Evolutionary conservation across 2,888 invertebrate genomes (phyloP), one percentile per base, ranked within the genome.

Genomic region (Gari tellinella): DNA sequence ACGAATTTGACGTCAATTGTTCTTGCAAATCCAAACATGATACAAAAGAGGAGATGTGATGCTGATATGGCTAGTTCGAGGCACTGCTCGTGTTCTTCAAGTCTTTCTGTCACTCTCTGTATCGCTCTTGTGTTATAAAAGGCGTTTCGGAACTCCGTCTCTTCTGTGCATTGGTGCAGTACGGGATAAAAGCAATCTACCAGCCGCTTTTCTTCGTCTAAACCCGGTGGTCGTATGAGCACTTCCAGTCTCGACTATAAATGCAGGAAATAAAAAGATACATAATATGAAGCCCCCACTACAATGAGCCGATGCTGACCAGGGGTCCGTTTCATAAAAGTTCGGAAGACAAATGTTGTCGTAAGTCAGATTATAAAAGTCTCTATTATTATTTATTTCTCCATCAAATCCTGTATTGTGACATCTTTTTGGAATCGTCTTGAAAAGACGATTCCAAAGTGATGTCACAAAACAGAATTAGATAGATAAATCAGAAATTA

Each of bases 1-100:
- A 81, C 80, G 53, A 86, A 85, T 31, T 80, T 70, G 19, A 78
- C 78, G 49, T 87, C 86, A 1, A 82, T 58, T 15, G 60, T 23
- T 14, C 73, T 65, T 23, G 72, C 66, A 37, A 74, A 72, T 25
- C 78, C 68, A 62, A 74, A 80, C 80, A 86, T 84, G 25, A 81
- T 69, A n/a, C 65, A 57, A 26, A 77, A 67, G 15, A 82, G 61
- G 31, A 86, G 66, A 31, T 64, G 26, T 19, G 82, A 79, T 12
- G 73, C 62, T 8, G 58, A 49, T 7, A 73, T 58, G 19, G 78
- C 67, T 10, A 69, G 58, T 3, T 79, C 77, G 0, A 75, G 55
- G 40, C 72, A 61, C 17, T 62, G 72, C 14, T 68, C 41, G 31
- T 65, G 65, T 15, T 75, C 80, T 21, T 75, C 73, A 31, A 77